These are phyloP conservation scores for Echeneis naucrates DNA, from an alignment of 2,797 vertebrate species.

Conservation along the genomic window DNA sequence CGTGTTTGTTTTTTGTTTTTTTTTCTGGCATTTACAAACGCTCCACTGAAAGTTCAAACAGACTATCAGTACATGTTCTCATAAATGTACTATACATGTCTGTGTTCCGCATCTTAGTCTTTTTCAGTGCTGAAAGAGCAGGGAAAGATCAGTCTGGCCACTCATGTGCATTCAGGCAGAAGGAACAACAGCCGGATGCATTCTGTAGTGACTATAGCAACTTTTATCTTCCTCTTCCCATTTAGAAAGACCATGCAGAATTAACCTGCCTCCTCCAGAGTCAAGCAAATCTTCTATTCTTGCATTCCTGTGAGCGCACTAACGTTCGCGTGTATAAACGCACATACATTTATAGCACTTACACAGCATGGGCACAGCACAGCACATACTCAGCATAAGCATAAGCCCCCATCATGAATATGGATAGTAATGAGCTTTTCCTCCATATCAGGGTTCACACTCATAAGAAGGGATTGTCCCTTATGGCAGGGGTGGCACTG, in stretches of 20 bases:
- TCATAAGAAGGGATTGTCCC: constrained; percentile 72
- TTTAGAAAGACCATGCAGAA: constrained; percentile 66
- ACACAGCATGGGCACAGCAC: constrained; percentile 34
- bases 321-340: constrained; percentile 37
- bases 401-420: constrained; percentile 76
- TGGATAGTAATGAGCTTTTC: constrained; percentile 76
- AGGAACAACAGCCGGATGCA: constrained; percentile 70
- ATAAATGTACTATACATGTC: constrained; percentile 76
- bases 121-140: constrained; percentile 63
- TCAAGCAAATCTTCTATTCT: constrained; percentile 44
- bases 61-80: constrained; percentile 64
- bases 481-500: constrained; percentile 65
- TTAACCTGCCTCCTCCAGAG: constrained; percentile 60
- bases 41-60: constrained; percentile 64
- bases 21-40: constrained; percentile 33
- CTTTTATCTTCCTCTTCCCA: constrained; percentile 54
- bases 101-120: constrained; percentile 63
- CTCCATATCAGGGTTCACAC: constrained; percentile 63
- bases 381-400: constrained; percentile 39
- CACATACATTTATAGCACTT: constrained; percentile 11
- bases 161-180: constrained; percentile 79
- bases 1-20: constrained; percentile 19
- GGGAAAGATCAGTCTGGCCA: constrained; percentile 70
- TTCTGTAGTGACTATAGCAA: constrained; percentile 63
- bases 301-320: constrained; percentile 15